phyloP scores from a whole-genome alignment of 2,888 invertebrate species.

The Mimas tiliae region DNA sequence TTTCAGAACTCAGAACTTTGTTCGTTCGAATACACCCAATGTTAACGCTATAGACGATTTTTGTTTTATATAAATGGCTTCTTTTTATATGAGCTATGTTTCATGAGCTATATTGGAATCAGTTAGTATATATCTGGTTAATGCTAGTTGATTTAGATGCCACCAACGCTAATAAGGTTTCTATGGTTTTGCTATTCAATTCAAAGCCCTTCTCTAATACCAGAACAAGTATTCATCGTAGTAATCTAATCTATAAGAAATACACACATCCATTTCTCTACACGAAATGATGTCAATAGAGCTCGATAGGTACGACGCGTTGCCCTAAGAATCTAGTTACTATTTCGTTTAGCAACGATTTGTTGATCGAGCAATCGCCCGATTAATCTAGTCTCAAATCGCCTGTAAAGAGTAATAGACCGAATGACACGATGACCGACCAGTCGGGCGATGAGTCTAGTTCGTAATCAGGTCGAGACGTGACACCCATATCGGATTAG shows the following conservation, averaged over 20 bases:
- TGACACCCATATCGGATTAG: neutral
- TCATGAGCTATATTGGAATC: no score
- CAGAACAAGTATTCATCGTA: no score
- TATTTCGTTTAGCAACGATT: neutral
- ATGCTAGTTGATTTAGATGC: no score
- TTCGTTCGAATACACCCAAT: no score
- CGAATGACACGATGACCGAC: neutral
- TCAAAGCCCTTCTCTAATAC: no score
- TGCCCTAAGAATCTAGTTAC: neutral
- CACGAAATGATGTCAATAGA: conserved; percentile 8
- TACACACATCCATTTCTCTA: neutral
- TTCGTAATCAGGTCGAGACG: neutral
- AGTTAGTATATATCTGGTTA: no score
- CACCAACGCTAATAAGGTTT: no score
- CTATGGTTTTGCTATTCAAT: no score
- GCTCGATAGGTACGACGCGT: neutral
- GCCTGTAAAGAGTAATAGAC: neutral
- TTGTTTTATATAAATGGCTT: no score
- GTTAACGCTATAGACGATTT: no score
- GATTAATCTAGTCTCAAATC: neutral
- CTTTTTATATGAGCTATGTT: no score
- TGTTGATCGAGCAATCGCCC: neutral
- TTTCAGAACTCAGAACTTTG: no score
- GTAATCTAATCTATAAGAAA: neutral
- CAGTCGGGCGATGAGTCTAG: neutral